These are phyloP conservation scores for Myotis myotis DNA, from an alignment of 2,797 vertebrate species.

Conservation along the genomic window DNA sequence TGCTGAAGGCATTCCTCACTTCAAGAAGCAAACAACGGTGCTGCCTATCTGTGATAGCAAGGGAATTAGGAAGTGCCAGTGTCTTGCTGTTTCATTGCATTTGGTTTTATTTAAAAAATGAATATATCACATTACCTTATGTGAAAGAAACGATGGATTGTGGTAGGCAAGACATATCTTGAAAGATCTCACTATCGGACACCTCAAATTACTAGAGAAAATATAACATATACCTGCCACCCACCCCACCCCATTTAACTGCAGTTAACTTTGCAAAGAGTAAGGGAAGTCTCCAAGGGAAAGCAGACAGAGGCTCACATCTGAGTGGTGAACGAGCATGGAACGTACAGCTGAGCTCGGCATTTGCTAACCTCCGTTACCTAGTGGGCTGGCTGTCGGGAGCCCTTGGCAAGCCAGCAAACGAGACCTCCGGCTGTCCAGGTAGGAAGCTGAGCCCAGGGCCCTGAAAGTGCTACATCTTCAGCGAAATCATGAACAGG, in stretches of 20 bases:
- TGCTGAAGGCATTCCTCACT: not conserved
- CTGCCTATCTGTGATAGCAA: not conserved
- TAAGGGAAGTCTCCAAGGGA: not conserved
- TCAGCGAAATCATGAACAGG: not conserved
- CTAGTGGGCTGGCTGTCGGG: not conserved
- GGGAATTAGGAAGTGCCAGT: not conserved
- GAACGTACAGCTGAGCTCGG: not conserved
- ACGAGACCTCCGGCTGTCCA: not conserved
- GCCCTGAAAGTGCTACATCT: not conserved
- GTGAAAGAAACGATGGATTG: not conserved
- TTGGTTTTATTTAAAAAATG: constrained; percentile 1
- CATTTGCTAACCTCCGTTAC: not conserved
- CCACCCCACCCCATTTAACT: not conserved
- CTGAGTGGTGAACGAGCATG: not conserved
- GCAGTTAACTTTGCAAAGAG: not conserved
- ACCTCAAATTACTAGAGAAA: not conserved
- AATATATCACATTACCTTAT: not conserved
- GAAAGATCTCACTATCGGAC: not conserved
- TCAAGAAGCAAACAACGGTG: not conserved
- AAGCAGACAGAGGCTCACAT: not conserved
- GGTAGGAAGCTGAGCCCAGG: not conserved
- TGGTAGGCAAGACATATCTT: not conserved
- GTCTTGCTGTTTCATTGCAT: not conserved
- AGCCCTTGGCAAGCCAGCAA: not conserved
- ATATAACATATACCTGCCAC: not conserved